Base-by-base conservation (phyloP, 2,113 vertebrate species). In the Columba livia region DNA sequence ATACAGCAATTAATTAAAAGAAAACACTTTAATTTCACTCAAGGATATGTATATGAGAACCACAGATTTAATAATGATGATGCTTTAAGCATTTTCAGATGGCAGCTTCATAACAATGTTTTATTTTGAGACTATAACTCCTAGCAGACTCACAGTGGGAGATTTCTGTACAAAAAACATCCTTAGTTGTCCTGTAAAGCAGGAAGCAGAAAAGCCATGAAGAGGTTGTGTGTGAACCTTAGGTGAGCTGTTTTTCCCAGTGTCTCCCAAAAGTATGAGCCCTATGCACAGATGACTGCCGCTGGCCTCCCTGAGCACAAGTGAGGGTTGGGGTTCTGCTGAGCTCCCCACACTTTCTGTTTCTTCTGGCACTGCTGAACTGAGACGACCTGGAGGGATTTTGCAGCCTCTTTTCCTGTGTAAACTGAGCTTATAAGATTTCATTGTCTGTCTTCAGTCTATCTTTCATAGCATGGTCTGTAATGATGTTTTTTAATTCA, bases 321-420 rank as follows among this genome's bases (percentile, higher is more conserved):
- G 6, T 0, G 0, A 29, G n/a, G 18, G 29, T 28, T 1, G 0
- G 40, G 40, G 28, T 6, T 65, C n/a, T 74, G 15, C 50, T 80
- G 0, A 1, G 0, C 24, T 78, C 32, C 48, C 10, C 5, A 38
- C 15, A 28, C 16, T 53, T 44, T 36, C 29, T 11, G 5, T 0
- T 53, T 5, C 40, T 77, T 29, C 25, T 81, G 20, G 12, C 8
- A 9, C 16, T 54, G 18, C 25, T 62, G 51, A 40, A 47, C 12
- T 40, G 25, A 25, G 25, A 64, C 31, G 38, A 19, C 34, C 54
- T 62, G 36, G 16, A 84, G 13, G 19, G 54, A 31, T 21, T 89
- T 79, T 48, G 67, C 66, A 79, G 19, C 31, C 13, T 21, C 0
- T 74, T 88, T 67, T 56, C 19, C 66, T 58, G 15, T 5, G 10